Evolutionary conservation across 2,113 vertebrate species (phyloP).

Genomic region (Malurus alboscapulatus): DNA sequence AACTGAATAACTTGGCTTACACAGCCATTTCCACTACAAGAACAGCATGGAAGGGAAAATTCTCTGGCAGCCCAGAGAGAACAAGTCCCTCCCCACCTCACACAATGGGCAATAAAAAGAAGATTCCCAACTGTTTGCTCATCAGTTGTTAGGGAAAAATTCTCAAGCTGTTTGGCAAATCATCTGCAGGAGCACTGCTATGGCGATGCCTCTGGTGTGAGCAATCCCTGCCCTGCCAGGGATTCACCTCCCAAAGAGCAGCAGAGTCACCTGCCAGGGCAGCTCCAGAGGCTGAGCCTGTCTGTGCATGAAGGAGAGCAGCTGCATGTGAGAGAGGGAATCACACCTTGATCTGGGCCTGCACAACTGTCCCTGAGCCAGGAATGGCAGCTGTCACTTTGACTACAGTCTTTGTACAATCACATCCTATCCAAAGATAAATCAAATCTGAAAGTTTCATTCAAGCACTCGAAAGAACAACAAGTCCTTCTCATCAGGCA

Average conservation of each 20-base stretch:
- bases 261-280: neutral
- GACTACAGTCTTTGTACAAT: neutral
- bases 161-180: neutral
- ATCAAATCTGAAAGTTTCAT: neutral
- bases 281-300: neutral
- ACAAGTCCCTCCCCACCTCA: neutral
- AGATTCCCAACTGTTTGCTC: neutral
- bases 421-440: fast-evolving
- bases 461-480: neutral
- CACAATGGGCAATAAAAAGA: neutral
- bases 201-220: neutral
- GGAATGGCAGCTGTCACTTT: neutral
- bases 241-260: neutral
- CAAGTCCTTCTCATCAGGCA: neutral
- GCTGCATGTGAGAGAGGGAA: neutral
- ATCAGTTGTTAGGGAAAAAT: neutral
- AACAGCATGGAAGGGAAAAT: neutral
- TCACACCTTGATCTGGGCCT: neutral
- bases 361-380: neutral
- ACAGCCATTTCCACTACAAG: neutral
- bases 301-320: neutral
- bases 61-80: neutral
- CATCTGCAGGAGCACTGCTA: neutral
- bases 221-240: neutral
- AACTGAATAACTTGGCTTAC: neutral